Conservation (phyloP, 2,888 invertebrate genomes). For the Acleris cristana region DNA sequence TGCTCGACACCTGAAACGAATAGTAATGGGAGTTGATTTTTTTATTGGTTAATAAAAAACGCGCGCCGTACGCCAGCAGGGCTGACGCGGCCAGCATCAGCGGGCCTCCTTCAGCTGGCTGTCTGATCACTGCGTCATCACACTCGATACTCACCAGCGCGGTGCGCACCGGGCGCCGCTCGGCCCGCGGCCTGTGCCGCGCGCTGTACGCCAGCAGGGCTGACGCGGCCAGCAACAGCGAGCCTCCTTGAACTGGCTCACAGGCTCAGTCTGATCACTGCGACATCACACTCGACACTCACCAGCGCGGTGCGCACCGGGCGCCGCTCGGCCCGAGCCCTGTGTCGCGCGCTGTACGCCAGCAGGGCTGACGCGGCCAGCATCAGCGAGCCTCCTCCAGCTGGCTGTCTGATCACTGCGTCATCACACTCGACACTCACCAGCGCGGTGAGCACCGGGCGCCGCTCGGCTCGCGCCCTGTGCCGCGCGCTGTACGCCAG, state of each 20-base stretch:
- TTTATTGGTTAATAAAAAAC: too few relatives aligned
- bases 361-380: too few relatives aligned
- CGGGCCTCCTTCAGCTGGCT: too few relatives aligned
- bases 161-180: conserved; percentile 48
- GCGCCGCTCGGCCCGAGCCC: too few relatives aligned
- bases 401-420: too few relatives aligned
- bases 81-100: too few relatives aligned
- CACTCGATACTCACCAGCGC: conserved; percentile 59
- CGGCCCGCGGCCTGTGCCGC: conserved; percentile 48
- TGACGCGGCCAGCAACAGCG: conserved; percentile 64
- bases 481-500: conserved; percentile 58
- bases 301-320: too few relatives aligned
- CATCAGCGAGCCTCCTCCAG: too few relatives aligned
- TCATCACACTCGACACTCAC: conserved; percentile 49
- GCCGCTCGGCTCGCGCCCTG: conserved; percentile 45
- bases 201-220: conserved; percentile 69
- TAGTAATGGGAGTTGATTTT: conserved; percentile 8
- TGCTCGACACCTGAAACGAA: conserved; percentile 65
- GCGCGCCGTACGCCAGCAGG: not conserved
- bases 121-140: conserved; percentile 17
- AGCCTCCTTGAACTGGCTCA: conserved; percentile 55
- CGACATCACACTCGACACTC: too few relatives aligned
- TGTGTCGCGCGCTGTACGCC: too few relatives aligned
- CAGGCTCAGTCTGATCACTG: too few relatives aligned
- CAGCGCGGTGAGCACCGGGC: conserved; percentile 56